Conservation (phyloP, 2,797 vertebrate genomes). For the Alcedo quadribrachys region DNA sequence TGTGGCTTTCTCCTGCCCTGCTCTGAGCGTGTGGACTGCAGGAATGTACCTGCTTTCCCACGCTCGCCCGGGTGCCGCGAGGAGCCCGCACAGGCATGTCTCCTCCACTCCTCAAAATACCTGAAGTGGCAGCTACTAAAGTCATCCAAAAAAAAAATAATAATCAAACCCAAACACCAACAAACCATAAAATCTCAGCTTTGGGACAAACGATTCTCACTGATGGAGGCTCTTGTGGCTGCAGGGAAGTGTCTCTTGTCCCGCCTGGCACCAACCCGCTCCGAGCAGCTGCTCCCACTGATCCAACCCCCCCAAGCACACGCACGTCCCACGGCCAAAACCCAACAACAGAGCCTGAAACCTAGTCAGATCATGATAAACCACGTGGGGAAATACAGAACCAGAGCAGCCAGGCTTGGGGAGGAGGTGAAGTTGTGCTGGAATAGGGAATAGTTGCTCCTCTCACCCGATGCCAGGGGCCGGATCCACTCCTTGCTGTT, state of each 20-base stretch:
- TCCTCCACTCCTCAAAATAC: constrained; percentile 53
- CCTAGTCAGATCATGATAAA: accelerated
- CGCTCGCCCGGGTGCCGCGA: not conserved
- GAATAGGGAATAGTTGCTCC: not conserved
- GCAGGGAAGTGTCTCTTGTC: not conserved
- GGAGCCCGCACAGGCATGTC: constrained; percentile 58
- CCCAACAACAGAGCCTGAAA: not conserved
- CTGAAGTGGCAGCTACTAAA: constrained; percentile 43
- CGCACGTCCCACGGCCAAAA: not conserved
- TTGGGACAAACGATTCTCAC: not conserved
- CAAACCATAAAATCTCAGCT: not conserved
- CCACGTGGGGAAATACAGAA: accelerated
- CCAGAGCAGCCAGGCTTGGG: not conserved
- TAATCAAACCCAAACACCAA: no score
- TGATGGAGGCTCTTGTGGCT: not conserved
- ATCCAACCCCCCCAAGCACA: not conserved
- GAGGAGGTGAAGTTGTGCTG: not conserved
- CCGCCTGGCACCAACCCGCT: not conserved
- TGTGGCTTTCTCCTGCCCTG: not conserved
- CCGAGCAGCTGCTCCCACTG: not conserved
- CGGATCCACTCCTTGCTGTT: constrained; percentile 99
- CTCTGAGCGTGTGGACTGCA: not conserved
- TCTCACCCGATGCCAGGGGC: constrained; percentile 94
- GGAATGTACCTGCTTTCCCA: constrained; percentile 62
- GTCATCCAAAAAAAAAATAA: not conserved